A percentile compares a stretch with the other conserved stretches of the same genome.
These are phyloP conservation scores for Baccha elongata DNA, from an alignment of 2,888 invertebrate genomes.

Conservation along the genomic window DNA sequence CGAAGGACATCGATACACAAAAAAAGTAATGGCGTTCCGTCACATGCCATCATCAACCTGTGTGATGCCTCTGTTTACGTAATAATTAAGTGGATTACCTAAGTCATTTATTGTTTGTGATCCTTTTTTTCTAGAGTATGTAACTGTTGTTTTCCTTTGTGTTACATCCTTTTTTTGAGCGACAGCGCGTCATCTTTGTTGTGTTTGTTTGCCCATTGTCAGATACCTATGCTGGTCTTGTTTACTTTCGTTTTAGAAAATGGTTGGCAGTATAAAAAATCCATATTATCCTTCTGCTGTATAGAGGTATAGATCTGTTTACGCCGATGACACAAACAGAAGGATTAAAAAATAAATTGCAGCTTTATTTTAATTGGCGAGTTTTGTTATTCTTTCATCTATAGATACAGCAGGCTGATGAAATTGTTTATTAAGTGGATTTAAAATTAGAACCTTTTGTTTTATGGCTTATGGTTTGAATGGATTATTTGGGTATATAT, in stretches of 20 bases:
- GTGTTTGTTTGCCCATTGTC: conserved; percentile 30
- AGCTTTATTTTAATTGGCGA: conserved; percentile 35
- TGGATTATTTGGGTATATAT: background rate
- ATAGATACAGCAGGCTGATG: background rate
- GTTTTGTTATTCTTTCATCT: conserved; percentile 21
- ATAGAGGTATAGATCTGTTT: background rate
- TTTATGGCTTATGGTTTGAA: background rate
- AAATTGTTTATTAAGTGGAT: conserved; percentile 34
- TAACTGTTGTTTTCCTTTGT: conserved; percentile 18
- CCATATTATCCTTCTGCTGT: background rate
- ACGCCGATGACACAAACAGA: conserved; percentile 32
- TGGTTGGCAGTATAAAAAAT: background rate
- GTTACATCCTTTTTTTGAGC: background rate
- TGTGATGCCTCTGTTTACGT: conserved; percentile 52
- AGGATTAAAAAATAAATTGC: conserved; percentile 41
- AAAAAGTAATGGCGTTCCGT: conserved; percentile 40
- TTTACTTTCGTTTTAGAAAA: conserved; percentile 39
- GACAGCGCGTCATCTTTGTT: background rate
- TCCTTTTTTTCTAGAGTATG: conserved; percentile 19
- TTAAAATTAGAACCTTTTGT: background rate
- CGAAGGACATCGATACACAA: conserved; percentile 6
- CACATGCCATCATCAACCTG: conserved; percentile 23
- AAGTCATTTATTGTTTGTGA: conserved; percentile 52
- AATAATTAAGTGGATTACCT: conserved; percentile 66
- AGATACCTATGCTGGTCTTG: conserved; percentile 31